Conservation (phyloP, 2,888 invertebrate species). For the Charanyca ferruginea region DNA sequence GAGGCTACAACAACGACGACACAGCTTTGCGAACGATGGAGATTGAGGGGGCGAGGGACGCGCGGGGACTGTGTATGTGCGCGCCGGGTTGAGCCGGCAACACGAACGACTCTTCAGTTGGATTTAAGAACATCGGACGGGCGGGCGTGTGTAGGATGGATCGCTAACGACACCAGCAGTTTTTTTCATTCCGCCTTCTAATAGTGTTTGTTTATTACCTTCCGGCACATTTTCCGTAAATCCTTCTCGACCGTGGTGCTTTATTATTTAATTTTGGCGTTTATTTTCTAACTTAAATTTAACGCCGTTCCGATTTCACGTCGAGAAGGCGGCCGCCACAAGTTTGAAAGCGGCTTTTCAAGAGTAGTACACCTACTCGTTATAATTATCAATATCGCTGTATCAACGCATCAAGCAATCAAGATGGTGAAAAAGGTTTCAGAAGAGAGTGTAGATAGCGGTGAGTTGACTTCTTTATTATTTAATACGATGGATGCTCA, state of each 20-base stretch:
- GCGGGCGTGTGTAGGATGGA: slow-evolving; percentile 91
- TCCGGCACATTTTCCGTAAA: slow-evolving; percentile 86
- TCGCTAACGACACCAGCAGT: slow-evolving; percentile 91
- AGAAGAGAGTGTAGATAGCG: slow-evolving; percentile 91
- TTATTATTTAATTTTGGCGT: slow-evolving; percentile 81
- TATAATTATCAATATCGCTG: slow-evolving; percentile 83
- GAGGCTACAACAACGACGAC: slow-evolving; percentile 82
- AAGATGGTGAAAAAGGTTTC: slow-evolving; percentile 91
- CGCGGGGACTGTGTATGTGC: slow-evolving; percentile 70
- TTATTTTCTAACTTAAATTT: slow-evolving; percentile 81
- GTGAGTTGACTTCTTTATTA: slow-evolving; percentile 77
- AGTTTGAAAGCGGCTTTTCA: slow-evolving; percentile 91
- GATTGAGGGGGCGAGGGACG: slow-evolving; percentile 72
- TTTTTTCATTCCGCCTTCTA: slow-evolving; percentile 92
- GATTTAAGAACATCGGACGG: slow-evolving; percentile 91
- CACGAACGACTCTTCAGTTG: slow-evolving; percentile 83
- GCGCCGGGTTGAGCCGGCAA: slow-evolving; percentile 77
- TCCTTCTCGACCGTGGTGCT: slow-evolving; percentile 90
- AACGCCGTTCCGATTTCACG: slow-evolving; percentile 89
- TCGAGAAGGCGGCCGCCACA: slow-evolving; percentile 89
- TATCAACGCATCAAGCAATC: slow-evolving; percentile 85
- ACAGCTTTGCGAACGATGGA: slow-evolving; percentile 66
- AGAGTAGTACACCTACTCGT: slow-evolving; percentile 89
- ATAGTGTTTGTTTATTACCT: slow-evolving; percentile 90
- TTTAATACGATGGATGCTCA: slow-evolving; percentile 41